A percentile compares a stretch with the other conserved stretches of the same genome.
Conservation (phyloP, 2,888 invertebrate species). For the Ferrisia virgata region DNA sequence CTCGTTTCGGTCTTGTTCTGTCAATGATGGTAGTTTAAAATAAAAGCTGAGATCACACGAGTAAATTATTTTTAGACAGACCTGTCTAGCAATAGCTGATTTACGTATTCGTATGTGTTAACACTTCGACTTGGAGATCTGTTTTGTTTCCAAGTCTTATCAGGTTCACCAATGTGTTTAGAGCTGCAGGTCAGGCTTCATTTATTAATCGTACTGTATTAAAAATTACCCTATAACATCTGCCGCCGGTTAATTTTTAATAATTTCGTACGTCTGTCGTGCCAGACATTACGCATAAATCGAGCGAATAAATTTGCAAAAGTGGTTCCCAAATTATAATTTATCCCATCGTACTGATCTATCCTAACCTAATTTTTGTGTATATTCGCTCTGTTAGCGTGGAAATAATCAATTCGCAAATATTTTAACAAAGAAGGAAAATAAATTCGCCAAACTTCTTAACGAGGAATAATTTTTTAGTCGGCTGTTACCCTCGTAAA, state of each 20-base stretch:
- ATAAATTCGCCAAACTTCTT: not conserved
- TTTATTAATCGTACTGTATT: not conserved
- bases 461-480: not conserved
- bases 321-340: not conserved
- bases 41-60: conserved; percentile 1
- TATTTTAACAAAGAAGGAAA: too few species aligned
- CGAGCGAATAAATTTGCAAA: not conserved
- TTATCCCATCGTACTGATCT: not conserved
- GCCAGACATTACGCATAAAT: not conserved
- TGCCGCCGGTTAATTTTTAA: not conserved
- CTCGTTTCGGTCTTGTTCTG: not conserved
- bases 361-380: too few species aligned
- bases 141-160: conserved; percentile 19
- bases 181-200: not conserved
- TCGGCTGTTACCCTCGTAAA: not conserved
- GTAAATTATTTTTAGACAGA: conserved; percentile 11
- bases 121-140: not conserved
- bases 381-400: too few species aligned
- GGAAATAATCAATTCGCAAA: too few species aligned
- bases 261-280: not conserved
- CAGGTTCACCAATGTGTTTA: not conserved
- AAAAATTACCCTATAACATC: not conserved
- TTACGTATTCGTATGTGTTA: conserved; percentile 12
- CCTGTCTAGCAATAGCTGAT: conserved; percentile 10
- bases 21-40: conserved; percentile 14